These are phyloP conservation scores for Echinops telfairi DNA, from an alignment of 2,113 vertebrate species.

Conservation along the genomic window DNA sequence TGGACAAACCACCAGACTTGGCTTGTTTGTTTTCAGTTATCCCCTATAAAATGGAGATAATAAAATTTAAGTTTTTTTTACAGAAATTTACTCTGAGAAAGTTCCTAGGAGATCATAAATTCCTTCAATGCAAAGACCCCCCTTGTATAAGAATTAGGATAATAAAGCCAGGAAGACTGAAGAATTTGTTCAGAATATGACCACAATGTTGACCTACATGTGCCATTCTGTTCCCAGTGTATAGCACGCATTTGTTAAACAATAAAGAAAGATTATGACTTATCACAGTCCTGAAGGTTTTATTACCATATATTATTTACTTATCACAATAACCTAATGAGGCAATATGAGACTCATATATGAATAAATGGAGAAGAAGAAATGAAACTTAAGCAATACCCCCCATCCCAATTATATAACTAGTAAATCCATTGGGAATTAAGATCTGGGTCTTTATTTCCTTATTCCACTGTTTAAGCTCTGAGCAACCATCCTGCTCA, in stretches of 20 bases:
- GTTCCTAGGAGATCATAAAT: neutral
- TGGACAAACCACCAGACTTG: neutral
- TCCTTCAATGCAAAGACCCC: neutral
- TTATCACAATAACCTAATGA: neutral
- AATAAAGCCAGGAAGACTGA: neutral
- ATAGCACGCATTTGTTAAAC: neutral
- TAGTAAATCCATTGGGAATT: neutral
- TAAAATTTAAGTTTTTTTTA: neutral
- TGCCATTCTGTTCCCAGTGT: neutral
- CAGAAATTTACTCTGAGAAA: neutral
- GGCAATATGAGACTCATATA: neutral
- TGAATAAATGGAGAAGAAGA: constrained; percentile 1
- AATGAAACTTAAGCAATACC: neutral
- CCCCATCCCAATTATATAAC: neutral
- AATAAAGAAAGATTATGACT: neutral
- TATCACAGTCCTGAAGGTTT: neutral
- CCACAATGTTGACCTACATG: neutral
- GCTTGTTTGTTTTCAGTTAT: neutral
- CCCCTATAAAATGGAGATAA: neutral
- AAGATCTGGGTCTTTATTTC: neutral
- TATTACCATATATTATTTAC: neutral
- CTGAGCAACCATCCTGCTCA: neutral
- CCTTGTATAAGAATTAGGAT: neutral
- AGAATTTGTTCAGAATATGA: neutral
- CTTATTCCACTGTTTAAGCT: neutral